Evolutionary conservation across 2,888 invertebrate genomes (phyloP), one percentile per base, ranked within the genome.

Genomic region (Chrysomela aeneicollis): DNA sequence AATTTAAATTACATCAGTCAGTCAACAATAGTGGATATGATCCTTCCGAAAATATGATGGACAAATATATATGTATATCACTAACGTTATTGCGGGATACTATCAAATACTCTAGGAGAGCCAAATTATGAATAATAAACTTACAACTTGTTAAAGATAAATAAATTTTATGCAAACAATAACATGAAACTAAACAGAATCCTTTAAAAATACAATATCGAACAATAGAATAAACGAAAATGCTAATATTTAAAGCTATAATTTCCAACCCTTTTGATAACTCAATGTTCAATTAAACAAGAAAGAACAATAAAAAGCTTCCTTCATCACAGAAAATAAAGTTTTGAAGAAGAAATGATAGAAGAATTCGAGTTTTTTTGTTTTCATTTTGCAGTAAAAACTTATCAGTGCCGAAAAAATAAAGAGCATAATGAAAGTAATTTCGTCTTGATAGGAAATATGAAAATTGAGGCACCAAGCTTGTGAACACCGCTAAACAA

Each of bases 391-490:
- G n/a, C n/a, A n/a, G n/a, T n/a, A n/a, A n/a, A n/a, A n/a, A n/a
- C n/a, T n/a, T n/a, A n/a, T n/a, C n/a, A n/a, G n/a, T n/a, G n/a
- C n/a, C n/a, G n/a, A n/a, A n/a, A n/a, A n/a, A n/a, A n/a, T n/a
- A n/a, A n/a, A n/a, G n/a, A n/a, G n/a, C n/a, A n/a, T n/a, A n/a
- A n/a, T n/a, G n/a, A n/a, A n/a, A n/a, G n/a, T n/a, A n/a, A n/a
- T n/a, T n/a, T n/a, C n/a, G n/a, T n/a, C n/a, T n/a, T n/a, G n/a
- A n/a, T n/a, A n/a, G n/a, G n/a, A n/a, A n/a, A n/a, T n/a, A 26
- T 6, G 26, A 64, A 64, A 64, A 64, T 55, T 64, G 59, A 49
- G 49, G 49, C 61, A 53, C 62, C 17, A 35, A 30, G n/a, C n/a
- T n/a, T n/a, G n/a, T n/a, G n/a, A 60, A 59, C 62, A n/a, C 49